These are phyloP conservation scores for Sitobion miscanthi DNA, from an alignment of 1,140 invertebrate genomes.

Conservation along the genomic window DNA sequence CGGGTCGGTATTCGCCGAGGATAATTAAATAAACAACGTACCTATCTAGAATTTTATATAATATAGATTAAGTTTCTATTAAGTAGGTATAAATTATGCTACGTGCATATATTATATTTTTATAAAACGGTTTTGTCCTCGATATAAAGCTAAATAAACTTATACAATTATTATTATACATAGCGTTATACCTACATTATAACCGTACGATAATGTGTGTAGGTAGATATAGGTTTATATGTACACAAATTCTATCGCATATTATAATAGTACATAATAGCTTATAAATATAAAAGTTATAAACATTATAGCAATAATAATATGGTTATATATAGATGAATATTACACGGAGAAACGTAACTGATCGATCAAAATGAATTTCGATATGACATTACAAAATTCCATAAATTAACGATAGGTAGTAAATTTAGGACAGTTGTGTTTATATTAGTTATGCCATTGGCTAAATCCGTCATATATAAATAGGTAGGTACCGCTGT, in stretches of 20 bases:
- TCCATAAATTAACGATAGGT: not conserved
- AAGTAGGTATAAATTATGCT: not conserved
- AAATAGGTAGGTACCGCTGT: not conserved
- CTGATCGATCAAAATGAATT: not conserved
- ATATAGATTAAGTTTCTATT: conserved; percentile 3
- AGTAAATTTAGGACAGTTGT: not conserved
- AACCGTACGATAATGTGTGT: not conserved
- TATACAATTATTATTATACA: not conserved
- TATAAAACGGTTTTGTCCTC: not conserved
- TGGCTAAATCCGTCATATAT: too few species aligned
- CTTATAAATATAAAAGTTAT: not conserved
- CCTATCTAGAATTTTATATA: not conserved
- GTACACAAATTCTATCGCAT: not conserved
- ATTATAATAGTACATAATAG: not conserved
- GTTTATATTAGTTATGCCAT: not conserved
- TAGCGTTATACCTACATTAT: too few species aligned
- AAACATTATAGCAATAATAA: not conserved
- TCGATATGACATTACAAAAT: not conserved
- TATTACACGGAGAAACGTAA: not conserved
- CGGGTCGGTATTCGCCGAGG: not conserved
- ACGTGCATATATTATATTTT: conserved; percentile 2
- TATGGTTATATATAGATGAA: not conserved
- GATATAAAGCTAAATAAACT: not conserved
- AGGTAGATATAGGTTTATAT: not conserved
- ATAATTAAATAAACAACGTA: conserved; percentile 1